phyloP scores from a whole-genome alignment of 2,113 vertebrate genomes.

The Nesogale talazaci region DNA sequence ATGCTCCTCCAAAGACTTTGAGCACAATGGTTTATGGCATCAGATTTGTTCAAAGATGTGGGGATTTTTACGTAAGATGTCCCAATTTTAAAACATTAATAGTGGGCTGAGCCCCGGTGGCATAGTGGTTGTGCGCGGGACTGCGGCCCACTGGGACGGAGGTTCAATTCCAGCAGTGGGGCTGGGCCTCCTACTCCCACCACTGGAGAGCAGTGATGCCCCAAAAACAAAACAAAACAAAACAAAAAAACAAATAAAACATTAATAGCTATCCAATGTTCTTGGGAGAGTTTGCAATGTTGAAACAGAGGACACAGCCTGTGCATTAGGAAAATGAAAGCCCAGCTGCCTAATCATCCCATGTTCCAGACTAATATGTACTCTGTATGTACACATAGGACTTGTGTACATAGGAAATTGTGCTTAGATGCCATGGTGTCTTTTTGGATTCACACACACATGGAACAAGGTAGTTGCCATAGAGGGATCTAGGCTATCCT shows the following conservation, averaged over 20 bases:
- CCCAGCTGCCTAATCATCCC: neutral
- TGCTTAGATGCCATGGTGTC: neutral
- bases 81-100: constrained; percentile 4
- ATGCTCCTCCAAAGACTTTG: neutral
- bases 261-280: neutral
- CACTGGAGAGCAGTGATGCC: too few species aligned
- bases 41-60: neutral
- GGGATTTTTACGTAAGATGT: neutral
- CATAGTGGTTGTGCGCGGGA: too few species aligned
- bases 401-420: too few species aligned
- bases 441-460: neutral
- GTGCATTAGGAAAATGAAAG: neutral
- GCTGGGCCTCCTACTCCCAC: too few species aligned
- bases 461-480: neutral
- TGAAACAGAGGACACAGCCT: neutral
- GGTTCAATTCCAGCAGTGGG: too few species aligned
- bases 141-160: too few species aligned
- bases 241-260: too few species aligned
- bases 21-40: neutral
- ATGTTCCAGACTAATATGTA: neutral
- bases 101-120: too few species aligned
- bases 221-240: too few species aligned
- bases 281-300: neutral
- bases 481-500: neutral
- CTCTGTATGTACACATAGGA: neutral